Evolutionary conservation across 2,797 vertebrate species (phyloP).

Genomic region (Prunella strophiata): DNA sequence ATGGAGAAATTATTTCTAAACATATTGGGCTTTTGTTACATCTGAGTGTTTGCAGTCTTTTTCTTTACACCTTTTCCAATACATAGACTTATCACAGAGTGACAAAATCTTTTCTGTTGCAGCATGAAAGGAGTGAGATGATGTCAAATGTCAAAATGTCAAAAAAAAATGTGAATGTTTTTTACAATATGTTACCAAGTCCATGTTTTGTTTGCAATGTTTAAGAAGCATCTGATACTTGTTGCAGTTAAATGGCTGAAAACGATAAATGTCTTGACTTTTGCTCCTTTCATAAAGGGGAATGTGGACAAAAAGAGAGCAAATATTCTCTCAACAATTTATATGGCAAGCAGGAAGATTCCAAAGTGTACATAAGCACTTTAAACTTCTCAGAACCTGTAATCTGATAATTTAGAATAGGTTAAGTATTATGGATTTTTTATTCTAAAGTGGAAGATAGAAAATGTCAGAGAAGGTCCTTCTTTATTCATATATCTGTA

Average conservation of each 20-base stretch:
- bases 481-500: not conserved
- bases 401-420: not conserved
- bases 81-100: not conserved
- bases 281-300: not conserved
- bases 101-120: not conserved
- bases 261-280: not conserved
- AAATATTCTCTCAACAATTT: not conserved
- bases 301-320: not conserved
- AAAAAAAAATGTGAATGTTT: not conserved
- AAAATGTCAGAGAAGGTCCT: not conserved
- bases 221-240: not conserved
- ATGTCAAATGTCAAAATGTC: not conserved
- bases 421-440: not conserved
- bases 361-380: not conserved
- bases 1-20: not conserved
- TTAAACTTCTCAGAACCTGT: not conserved
- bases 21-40: not conserved
- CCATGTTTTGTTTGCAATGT: not conserved
- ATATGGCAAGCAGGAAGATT: not conserved
- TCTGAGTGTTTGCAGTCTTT: not conserved
- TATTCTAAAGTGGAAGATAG: not conserved
- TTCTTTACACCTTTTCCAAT: not conserved
- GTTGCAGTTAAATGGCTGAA: not conserved
- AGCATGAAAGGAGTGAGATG: fast-evolving
- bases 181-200: not conserved